phyloP scores from a whole-genome alignment of 2,888 invertebrate species.

The Keiferia lycopersicella region DNA sequence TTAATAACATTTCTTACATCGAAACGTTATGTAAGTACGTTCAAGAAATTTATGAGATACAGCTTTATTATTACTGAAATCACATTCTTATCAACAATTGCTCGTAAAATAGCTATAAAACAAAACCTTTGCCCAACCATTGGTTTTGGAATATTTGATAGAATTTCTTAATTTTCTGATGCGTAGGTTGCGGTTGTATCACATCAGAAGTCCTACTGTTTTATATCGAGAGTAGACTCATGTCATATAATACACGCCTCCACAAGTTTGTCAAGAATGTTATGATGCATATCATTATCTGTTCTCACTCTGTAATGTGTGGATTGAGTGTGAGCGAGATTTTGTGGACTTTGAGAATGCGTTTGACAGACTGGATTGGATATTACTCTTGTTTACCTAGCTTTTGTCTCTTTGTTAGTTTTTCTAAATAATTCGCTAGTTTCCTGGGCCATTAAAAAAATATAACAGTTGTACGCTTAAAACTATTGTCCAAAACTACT shows the following conservation, averaged over 20 bases:
- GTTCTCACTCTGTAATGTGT: conserved; percentile 23
- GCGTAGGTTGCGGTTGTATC: conserved; percentile 43
- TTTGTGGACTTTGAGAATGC: too few species aligned
- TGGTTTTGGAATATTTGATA: conserved; percentile 30
- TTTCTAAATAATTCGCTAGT: too few species aligned
- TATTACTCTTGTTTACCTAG: too few species aligned
- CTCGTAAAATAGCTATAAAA: conserved; percentile 32
- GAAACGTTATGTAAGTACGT: not conserved
- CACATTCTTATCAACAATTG: conserved; percentile 1
- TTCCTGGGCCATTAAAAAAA: too few species aligned
- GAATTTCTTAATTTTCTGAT: conserved; percentile 51
- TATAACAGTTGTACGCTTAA: too few species aligned
- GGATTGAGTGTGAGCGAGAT: conserved; percentile 30
- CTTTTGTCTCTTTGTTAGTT: too few species aligned
- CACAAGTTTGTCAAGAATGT: conserved; percentile 18
- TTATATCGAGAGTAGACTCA: conserved; percentile 52
- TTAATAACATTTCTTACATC: not conserved
- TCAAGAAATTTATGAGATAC: not conserved
- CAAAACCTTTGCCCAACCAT: conserved; percentile 23
- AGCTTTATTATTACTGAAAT: not conserved
- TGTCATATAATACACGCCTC: conserved; percentile 38
- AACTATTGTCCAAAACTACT: too few species aligned
- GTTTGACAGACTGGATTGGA: too few species aligned
- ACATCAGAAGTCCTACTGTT: conserved; percentile 56
- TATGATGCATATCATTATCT: conserved; percentile 19